Base-by-base conservation (phyloP, 2,113 vertebrate genomes). In the Brachionichthys hirsutus region DNA sequence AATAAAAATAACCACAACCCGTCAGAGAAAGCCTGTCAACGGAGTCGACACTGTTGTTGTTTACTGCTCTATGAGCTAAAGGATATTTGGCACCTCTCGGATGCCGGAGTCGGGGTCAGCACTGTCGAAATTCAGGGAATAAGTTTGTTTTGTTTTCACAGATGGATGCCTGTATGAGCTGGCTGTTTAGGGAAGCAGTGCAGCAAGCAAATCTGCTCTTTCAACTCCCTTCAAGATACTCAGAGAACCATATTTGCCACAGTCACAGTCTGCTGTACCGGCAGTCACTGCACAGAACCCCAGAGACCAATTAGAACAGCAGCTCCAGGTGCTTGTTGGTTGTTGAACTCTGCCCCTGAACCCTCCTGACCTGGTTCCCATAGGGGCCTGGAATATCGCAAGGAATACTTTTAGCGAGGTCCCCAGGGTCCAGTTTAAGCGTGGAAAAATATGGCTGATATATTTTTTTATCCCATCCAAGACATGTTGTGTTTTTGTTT, bases 331-430 rank as follows among this genome's bases (percentile, higher is more conserved):
- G 55, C 60, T 79, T 70, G 75, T 67, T 75, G 81, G 72, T 71
- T 76, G 75, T 60, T 87, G 73, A 86, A 77, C 80, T 77, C 43
- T 85, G 78, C 84, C 71, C 86, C 56, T 15, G 54, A 47, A 54
- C 55, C 44, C 68, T 47, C 62, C 55, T 81, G 72, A 84, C 75
- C 66, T 74, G 54, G 59, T 79, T 85, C 67, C 67, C 70, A 73
- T 22, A 53, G 22, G 64, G 49, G 50, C 45, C 66, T 70, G 52
- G 67, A 46, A 35, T 66, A 71, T 47, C 69, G 62, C 22, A 52
- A 64, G 44, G 24, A 69, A 66, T 53, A 71, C 56, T 56, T 69
- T 77, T 67, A 82, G 54, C 44, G 59, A 65, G 19, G 36, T 62
- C 73, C 49, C 43, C 22, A 46, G 59, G 64, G 38, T 41, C 57